Percentiles rank a stretch among this genome's conserved stretches.
phyloP scores from a whole-genome alignment of 2,888 invertebrate species.

The Dasypolia templi region DNA sequence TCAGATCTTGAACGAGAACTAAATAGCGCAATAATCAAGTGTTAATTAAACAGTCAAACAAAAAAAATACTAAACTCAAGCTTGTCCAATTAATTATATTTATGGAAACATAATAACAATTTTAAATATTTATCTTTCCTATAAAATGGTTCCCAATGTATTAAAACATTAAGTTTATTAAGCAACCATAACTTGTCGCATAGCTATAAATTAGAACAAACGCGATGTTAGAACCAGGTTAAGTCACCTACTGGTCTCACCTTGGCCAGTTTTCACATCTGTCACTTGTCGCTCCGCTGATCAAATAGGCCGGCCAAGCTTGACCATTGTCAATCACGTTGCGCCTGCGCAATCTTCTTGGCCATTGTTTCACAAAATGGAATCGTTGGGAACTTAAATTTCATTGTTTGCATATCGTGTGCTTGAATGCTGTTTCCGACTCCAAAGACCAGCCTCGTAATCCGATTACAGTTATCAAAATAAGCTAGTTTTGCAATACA shows the following conservation, averaged over 20 bases:
- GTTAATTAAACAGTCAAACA: slow-evolving; percentile 20
- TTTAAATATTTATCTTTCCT: slow-evolving; percentile 38
- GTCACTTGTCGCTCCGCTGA: slow-evolving; percentile 81
- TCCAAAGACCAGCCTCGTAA: slow-evolving; percentile 46
- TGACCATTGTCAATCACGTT: slow-evolving; percentile 82
- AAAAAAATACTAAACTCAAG: slow-evolving; percentile 23
- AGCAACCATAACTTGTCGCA: slow-evolving; percentile 16
- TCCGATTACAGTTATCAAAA: slow-evolving; percentile 51
- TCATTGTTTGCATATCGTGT: slow-evolving; percentile 53
- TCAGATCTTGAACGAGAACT: slow-evolving; percentile 18
- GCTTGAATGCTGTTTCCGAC: slow-evolving; percentile 41
- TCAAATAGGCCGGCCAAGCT: slow-evolving; percentile 81
- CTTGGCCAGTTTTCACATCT: slow-evolving; percentile 88
- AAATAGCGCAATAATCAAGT: slow-evolving; percentile 38
- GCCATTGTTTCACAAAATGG: slow-evolving; percentile 58
- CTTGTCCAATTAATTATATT: slow-evolving; percentile 46
- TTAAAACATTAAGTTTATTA: slow-evolving; percentile 46
- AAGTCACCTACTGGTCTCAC: slow-evolving; percentile 72
- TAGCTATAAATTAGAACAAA: slow-evolving; percentile 53
- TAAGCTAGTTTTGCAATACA: slow-evolving; percentile 49
- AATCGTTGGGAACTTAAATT: slow-evolving; percentile 48
- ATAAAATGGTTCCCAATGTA: slow-evolving; percentile 24
- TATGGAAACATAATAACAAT: slow-evolving; percentile 39
- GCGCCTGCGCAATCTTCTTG: slow-evolving; percentile 61
- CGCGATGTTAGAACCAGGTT: slow-evolving; percentile 66